A percentile compares a stretch with the other conserved stretches of the same genome.
phyloP scores from a whole-genome alignment of 2,888 invertebrate species.

The Teleogryllus oceanicus region DNA sequence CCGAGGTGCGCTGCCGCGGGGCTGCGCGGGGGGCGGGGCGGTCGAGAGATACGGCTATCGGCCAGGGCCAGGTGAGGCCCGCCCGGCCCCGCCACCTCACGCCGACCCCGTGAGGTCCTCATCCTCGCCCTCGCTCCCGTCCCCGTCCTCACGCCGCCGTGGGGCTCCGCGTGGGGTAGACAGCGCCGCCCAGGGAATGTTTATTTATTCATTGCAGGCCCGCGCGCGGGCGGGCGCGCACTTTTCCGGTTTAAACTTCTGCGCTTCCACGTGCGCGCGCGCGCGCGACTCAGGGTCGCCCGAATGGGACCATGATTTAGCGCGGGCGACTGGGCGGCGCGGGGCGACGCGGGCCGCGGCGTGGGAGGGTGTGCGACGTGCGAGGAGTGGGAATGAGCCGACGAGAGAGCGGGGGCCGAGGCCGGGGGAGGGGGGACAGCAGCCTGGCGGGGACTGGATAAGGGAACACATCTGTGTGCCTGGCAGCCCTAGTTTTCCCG shows the following conservation, averaged over 20 bases:
- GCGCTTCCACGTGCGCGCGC: neutral
- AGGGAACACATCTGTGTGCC: too few species aligned
- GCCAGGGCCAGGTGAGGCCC: neutral
- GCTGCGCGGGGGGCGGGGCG: neutral
- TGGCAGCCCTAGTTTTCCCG: too few species aligned
- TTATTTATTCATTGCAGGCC: constrained; percentile 2
- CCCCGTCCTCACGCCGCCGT: too few species aligned
- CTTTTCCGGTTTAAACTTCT: neutral
- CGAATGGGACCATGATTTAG: constrained; percentile 18
- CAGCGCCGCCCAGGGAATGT: neutral
- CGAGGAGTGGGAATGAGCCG: too few species aligned
- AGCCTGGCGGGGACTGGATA: too few species aligned
- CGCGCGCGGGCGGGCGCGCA: neutral
- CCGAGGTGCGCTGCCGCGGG: neutral
- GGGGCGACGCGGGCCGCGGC: neutral
- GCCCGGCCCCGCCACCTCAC: neutral
- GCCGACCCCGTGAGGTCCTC: neutral
- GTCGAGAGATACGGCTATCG: neutral
- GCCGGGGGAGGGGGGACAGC: too few species aligned
- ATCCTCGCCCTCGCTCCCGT: neutral
- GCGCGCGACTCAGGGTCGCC: neutral
- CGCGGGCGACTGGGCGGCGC: neutral
- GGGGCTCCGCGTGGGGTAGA: neutral
- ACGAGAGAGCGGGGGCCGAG: too few species aligned
- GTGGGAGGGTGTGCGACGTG: neutral